Percentiles rank a stretch among this genome's conserved stretches.
phyloP scores from a whole-genome alignment of 1,140 invertebrate species.

The Nebria ingens region DNA sequence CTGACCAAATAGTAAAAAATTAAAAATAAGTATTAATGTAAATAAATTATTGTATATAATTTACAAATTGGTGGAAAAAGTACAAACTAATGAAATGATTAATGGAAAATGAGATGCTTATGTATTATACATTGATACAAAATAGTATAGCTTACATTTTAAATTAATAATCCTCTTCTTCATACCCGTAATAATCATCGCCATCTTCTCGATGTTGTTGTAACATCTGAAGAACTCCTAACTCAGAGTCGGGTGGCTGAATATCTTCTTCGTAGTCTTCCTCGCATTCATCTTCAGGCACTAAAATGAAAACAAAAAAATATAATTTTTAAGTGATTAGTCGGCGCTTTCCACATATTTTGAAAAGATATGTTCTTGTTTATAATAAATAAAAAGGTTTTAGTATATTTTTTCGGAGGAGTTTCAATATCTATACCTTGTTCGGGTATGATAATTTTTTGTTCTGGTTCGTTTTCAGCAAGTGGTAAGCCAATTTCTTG shows the following conservation, averaged over 20 bases:
- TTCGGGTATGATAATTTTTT: not conserved
- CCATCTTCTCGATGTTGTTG: slow-evolving; percentile 25
- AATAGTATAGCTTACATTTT: no score
- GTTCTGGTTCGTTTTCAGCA: slow-evolving; percentile 14
- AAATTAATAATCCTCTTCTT: slow-evolving; percentile 28
- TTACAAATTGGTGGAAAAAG: no score
- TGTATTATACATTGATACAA: no score
- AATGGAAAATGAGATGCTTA: not conserved
- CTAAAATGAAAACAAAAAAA: slow-evolving; percentile 14
- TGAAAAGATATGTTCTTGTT: not conserved
- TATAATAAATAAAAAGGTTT: not conserved
- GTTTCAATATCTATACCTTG: not conserved
- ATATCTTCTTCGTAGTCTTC: slow-evolving; percentile 26
- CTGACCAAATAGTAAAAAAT: no score
- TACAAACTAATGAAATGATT: not conserved
- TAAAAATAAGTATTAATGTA: no score
- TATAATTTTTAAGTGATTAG: slow-evolving; percentile 6
- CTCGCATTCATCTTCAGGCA: slow-evolving; percentile 21
- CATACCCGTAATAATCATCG: slow-evolving; percentile 25
- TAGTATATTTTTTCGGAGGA: not conserved
- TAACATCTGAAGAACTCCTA: slow-evolving; percentile 27
- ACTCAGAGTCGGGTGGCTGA: slow-evolving; percentile 18
- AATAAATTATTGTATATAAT: no score
- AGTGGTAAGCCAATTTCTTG: slow-evolving; percentile 20
- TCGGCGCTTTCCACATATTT: not conserved